Evolutionary conservation across 2,888 invertebrate species (phyloP), one percentile per base, ranked within the genome.

Genomic region (Artemia sinica): DNA sequence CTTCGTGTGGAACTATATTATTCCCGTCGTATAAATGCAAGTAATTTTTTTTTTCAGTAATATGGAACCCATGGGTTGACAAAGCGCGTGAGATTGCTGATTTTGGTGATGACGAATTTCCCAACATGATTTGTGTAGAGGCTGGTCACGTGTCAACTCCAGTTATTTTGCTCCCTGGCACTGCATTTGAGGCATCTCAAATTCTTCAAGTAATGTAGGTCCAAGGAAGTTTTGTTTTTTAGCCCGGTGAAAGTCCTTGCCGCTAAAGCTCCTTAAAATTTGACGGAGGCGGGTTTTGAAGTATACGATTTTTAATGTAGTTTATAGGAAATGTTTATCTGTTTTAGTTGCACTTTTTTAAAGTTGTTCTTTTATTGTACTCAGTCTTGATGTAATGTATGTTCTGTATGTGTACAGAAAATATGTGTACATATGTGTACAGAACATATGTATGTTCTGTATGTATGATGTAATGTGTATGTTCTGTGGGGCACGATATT

Each of bases 31-130:
- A 41, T 41, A 41, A 5, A 41, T 41, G 41, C 41, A 6, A 41
- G 41, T 18, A 41, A 5, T 6, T 41, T 41, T 41, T 41, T 41
- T 0, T 58, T 73, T 67, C 76, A 77, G 95, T 95, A 73, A 85
- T 95, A 73, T 96, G 95, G 95, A 95, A 95, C 82, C 95, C 95
- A 0, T 95, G 95, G 95, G 81, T 86, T 73, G 92, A 93, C 75
- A 89, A 88, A 78, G 93, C 94, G 49, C 87, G 90, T 75, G 91
- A 91, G 77, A 90, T 94, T 81, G 83, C 86, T 4, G 95, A 95
- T 80, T 92, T 95, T 78, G 94, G 92, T n/a, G 92, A 94, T 79
- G 92, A 93, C 76, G 94, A 95, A 79, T 95, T 91, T 80, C 91
- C 90, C 11, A 91, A 90, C 78, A 94, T 96, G 94, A 84, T 95